Evolutionary conservation across 1,140 invertebrate species (phyloP), one percentile per base, ranked within the genome.

Genomic region (Habropoda laboriosa): DNA sequence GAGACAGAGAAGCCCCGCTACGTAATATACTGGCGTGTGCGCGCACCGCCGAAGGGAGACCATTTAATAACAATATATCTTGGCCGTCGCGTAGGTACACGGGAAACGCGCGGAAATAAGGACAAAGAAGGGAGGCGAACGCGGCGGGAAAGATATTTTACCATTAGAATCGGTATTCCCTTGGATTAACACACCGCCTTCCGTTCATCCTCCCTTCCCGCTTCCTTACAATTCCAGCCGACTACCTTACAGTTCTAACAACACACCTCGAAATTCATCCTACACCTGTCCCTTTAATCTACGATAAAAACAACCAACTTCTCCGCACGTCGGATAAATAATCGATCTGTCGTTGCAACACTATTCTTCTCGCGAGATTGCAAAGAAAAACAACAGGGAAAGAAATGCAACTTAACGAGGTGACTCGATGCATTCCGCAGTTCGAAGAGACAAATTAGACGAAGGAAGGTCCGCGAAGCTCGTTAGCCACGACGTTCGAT

Each of bases 1-100:
- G 72, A 32, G n/a, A 67, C 79, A 80, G 79, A 81, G 76, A 63
- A 77, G 61, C 49, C 82, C 82, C 79, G 80, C 86, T 73, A 84
- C 73, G 86, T 92, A 89, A 92, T 92, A 92, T 89, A 91, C 86
- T 86, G 88, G 82, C 89, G 87, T 90, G 87, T 90, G 86, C 78
- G 83, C 68, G 66, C 53, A 60, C 68, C 86, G 84, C 87, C 82
- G 87, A 90, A 87, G 80, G 83, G 88, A 86, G 87, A 89, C 91
- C 90, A 92, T 92, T 92, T 92, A 92, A 92, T 92, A 92, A 92
- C 90, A 91, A 92, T 92, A 92, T 92, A 92, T 92, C 91, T 92
- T 91, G 79, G 77, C 82, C 86, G 89, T 85, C 86, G 89, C 89
- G 89, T 89, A 87, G 82, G 81, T 81, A 85, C 70, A 64, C 64